A percentile compares a stretch with the other conserved stretches of the same genome.
These are phyloP conservation scores for Oikopleura albicans DNA, from an alignment of 23 tunicate species.

Conservation along the genomic window DNA sequence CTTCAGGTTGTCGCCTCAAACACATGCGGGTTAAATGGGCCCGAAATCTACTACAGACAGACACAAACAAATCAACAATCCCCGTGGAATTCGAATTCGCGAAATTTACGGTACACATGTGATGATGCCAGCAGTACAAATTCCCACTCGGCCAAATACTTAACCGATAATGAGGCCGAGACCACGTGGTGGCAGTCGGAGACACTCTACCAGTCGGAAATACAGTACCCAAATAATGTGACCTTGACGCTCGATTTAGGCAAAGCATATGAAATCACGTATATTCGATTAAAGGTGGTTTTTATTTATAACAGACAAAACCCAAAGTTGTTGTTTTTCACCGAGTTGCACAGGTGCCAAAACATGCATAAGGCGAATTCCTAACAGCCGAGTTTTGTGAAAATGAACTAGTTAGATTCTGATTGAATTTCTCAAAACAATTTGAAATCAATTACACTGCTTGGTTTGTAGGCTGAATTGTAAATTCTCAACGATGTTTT, in stretches of 20 bases:
- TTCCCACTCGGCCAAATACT: neutral
- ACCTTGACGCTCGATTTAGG: slow-evolving; percentile 26
- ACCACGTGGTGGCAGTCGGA: slow-evolving; percentile 7
- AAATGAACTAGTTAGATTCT: too few species aligned
- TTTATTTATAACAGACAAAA: too few species aligned
- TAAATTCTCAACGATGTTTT: too few species aligned
- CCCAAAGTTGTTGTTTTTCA: too few species aligned
- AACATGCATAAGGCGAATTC: too few species aligned
- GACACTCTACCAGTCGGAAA: neutral
- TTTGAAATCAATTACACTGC: too few species aligned
- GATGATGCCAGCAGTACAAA: neutral
- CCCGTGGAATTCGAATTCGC: neutral
- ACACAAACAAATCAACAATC: neutral
- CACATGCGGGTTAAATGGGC: neutral
- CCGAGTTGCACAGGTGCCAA: too few species aligned
- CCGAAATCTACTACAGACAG: neutral
- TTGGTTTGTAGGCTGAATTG: too few species aligned
- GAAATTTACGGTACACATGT: neutral
- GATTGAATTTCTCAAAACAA: too few species aligned
- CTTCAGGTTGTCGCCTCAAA: neutral
- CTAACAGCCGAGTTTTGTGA: too few species aligned
- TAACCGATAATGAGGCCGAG: slow-evolving; percentile 12
- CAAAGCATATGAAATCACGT: slow-evolving; percentile 92
- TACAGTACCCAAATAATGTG: neutral
- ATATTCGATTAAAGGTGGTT: slow-evolving; percentile 64